Evolutionary conservation across 2,888 invertebrate species (phyloP), one percentile per base, ranked within the genome.

Genomic region (Chrysina gloriosa): DNA sequence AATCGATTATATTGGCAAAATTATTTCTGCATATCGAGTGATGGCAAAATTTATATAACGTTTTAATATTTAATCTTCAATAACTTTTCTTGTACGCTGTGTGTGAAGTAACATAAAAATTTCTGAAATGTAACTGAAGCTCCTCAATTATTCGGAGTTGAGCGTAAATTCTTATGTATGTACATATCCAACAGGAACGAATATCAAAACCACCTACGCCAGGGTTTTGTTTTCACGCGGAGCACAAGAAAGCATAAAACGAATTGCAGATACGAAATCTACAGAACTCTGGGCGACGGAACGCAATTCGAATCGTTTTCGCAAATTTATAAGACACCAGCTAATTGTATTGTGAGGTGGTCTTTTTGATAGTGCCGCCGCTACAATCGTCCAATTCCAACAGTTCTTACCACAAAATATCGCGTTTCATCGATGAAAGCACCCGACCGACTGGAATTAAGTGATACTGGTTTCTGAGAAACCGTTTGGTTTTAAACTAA

Each of bases 401-500:
- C 16, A 45, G 11, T 27, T 9, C 23, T 27, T 47, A 23, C 27
- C 14, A 14, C n/a, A 14, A 25, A 27, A 14, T n/a, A 25, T 11
- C 39, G 7, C 21, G 2, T 11, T n/a, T 29, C 56, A n/a, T 31
- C 9, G 61, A 36, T 29, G 39, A 45, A 42, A 54, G 9, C 36
- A 25, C 25, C 63, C 69, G 70, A 68, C n/a, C 70, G 66, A 47
- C 31, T 69, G 67, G 71, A 72, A 70, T 70, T 71, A 69, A 72
- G 67, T 69, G 70, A 66, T 68, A 71, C 72, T 52, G 70, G 68
- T 74, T 74, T 47, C 71, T 72, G 63, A 69, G 72, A 73, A 74
- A 72, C 69, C 69, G 70, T 74, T 69, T 45, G 70, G 72, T 72
- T 74, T 74, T 73, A 74, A 74, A 74, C 74, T 74, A 74, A 74